Base-by-base conservation (phyloP, 2,888 invertebrate genomes). In the Cantharis rustica region DNA sequence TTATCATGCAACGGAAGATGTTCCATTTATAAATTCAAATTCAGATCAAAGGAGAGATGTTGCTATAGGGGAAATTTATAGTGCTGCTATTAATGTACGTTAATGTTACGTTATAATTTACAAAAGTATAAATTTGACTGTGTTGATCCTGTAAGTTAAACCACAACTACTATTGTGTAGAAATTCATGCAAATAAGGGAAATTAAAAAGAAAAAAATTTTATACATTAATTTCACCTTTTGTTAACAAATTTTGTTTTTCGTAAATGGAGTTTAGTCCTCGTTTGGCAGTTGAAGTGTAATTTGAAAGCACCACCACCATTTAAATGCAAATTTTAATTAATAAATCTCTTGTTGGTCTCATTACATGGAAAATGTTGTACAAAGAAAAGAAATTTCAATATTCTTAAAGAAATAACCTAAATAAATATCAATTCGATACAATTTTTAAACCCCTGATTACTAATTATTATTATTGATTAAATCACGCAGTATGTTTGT, bases 1-100 rank as follows among this genome's bases (percentile, higher is more conserved):
- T 81, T 87, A 92, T 64, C 92, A 93, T 83, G 89, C 91, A 0
- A 89, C 90, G 1, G 91, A 91, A 82, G 92, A 92, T 81, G 89
- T 91, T 71, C 90, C 91, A 0, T 91, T 90, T 23, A 89, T 91
- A 13, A 88, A 91, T 77, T 90, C 90, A 3, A 89, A 90, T 76
- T 87, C 89, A 15, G 86, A 88, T 71, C 87, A 87, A 80, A 83
- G 88, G 71, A 86, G 86, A 77, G 88, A 88, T 78, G 83, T 88
- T 20, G 83, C 87, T 80, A 75, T 87, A 20, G 88, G 87, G 11
- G 88, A 88, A 83, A 80, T 83, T 47, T 84, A 85, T 77, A 85
- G 86, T 74, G 85, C 88, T 69, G 82, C 85, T 3, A 84, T 88
- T 78, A 86, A 86, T 75, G 88, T 88, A 84, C 81, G 83, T 81